phyloP scores from a whole-genome alignment of 2,113 vertebrate species.

The Sphaerodactylus townsendi region DNA sequence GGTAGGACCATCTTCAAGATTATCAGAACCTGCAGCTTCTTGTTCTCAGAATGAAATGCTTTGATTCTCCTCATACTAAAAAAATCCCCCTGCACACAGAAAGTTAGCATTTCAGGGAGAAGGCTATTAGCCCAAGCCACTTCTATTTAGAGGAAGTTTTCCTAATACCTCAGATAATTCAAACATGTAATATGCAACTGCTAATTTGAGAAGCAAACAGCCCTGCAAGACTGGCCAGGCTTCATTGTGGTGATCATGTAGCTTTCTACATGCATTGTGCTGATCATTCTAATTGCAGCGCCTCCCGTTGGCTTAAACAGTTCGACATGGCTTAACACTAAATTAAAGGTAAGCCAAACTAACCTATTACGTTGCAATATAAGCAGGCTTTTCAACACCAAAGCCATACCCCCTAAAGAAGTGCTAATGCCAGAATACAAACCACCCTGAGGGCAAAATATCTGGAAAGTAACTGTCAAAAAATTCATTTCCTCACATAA shows the following conservation, averaged over 20 bases:
- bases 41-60: too few relatives aligned
- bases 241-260: not conserved
- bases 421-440: not conserved
- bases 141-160: not conserved
- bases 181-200: not conserved
- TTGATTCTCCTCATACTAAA: too few relatives aligned
- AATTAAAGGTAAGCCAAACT: not conserved
- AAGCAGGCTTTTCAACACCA: not conserved
- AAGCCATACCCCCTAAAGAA: not conserved
- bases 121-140: not conserved
- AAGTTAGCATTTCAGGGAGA: not conserved
- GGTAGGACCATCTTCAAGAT: too few relatives aligned
- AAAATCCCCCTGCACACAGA: too few relatives aligned
- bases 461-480: constrained; percentile 14
- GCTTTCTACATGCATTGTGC: not conserved
- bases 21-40: too few relatives aligned
- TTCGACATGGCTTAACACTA: not conserved
- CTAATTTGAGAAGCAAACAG: not conserved
- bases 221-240: not conserved
- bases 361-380: not conserved
- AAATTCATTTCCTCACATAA: not conserved
- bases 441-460: not conserved
- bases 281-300: too few relatives aligned
- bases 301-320: not conserved
- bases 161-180: not conserved